Base-by-base conservation (phyloP, 2,797 vertebrate species). In the Selene dorsalis region DNA sequence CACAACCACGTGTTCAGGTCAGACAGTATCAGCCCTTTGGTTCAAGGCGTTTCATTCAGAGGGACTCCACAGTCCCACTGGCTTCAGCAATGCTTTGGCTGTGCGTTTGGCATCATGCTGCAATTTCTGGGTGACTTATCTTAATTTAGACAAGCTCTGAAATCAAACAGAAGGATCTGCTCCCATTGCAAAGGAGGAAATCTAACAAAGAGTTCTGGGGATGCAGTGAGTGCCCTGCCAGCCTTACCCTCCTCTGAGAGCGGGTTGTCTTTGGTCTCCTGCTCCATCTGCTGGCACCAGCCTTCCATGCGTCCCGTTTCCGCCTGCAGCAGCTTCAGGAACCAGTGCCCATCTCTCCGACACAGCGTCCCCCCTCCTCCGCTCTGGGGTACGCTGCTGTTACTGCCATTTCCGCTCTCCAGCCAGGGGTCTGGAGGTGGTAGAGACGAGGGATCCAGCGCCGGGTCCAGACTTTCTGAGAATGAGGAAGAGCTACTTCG, bases 241-340 rank as follows among this genome's bases (percentile, higher is more conserved):
- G 20, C n/a, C 86, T 91, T 86, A 98, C 98, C 98, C 93, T 99
- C 97, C 91, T 99, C 97, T 87, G 97, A 97, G 85, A 99, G 96
- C 92, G 94, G 97, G 93, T 99, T 97, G 94, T 99, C 97, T 94
- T 96, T 97, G 93, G 97, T 98, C 94, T 99, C 98, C 94, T 97
- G 96, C 84, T 99, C 97, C 97, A 99, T 99, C 95, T 99, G 98
- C 79, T 95, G 96, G 91, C 98, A 99, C 98, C 98, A 99, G 74
- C 98, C 98, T 84, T 99, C 97, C 91, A 99, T 96, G 69, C 98
- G 95, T 75, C 97, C 98, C 0, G 97, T 97, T 90, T 99, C 98
- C 0, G 98, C 98, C 93, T 98, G 97, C 85, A 99, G 95, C 71
- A 99, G 95, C 93, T 99, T 99, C 86, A 99, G 93, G 90, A 99